Conservation (phyloP, 1,140 invertebrate species). For the Campoletis sonorensis region DNA sequence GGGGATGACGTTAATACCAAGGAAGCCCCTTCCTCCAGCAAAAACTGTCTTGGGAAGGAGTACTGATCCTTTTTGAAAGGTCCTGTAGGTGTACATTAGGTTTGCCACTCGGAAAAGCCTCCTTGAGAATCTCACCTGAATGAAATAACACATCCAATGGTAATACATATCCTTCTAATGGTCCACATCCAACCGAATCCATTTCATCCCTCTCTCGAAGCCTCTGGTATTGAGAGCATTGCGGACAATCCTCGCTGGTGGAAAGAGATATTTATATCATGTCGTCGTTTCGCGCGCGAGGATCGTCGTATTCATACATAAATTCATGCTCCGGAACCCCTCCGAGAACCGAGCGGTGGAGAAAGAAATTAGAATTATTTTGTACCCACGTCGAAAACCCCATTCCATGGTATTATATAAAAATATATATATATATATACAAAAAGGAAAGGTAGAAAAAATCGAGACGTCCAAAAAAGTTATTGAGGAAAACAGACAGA, state of each 20-base stretch:
- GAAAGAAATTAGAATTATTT: constrained; percentile 56
- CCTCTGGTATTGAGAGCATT: background rate
- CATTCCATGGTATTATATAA: background rate
- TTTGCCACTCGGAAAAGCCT: constrained; percentile 31
- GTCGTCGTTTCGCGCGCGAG: constrained; percentile 2
- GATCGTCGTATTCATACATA: constrained; percentile 50
- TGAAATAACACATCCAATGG: constrained; percentile 32
- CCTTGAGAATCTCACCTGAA: constrained; percentile 28
- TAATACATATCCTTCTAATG: constrained; percentile 26
- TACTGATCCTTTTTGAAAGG: constrained; percentile 51
- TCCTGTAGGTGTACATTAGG: constrained; percentile 58
- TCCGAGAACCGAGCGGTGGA: constrained; percentile 7
- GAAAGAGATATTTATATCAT: background rate
- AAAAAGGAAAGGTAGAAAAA: constrained; percentile 30
- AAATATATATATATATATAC: background rate
- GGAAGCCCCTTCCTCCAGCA: background rate
- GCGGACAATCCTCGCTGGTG: constrained; percentile 13
- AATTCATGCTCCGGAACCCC: constrained; percentile 46
- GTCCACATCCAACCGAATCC: constrained; percentile 3
- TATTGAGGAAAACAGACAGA: background rate
- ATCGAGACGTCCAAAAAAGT: background rate
- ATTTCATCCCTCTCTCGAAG: constrained; percentile 11
- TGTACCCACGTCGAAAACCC: constrained; percentile 44
- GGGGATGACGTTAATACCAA: constrained; percentile 71
- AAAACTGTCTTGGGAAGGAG: constrained; percentile 60